A percentile compares a stretch with the other conserved stretches of the same genome.
Conservation (phyloP, 2,797 vertebrate species). For the Sebastes iracundus region DNA sequence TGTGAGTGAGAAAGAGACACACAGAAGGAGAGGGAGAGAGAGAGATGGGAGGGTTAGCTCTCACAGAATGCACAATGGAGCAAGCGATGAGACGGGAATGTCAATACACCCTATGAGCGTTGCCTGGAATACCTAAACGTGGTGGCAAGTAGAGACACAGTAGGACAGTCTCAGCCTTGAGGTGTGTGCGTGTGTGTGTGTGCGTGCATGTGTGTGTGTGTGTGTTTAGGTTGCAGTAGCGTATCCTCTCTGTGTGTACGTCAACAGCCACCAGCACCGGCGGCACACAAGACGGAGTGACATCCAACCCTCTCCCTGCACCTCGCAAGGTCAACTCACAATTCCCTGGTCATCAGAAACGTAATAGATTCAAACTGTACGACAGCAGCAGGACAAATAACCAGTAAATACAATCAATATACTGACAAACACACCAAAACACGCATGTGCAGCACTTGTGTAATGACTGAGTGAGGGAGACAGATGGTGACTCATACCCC, state of each 20-base stretch:
- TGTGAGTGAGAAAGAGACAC: conserved; percentile 17
- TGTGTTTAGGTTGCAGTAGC: conserved; percentile 3
- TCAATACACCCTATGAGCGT: conserved; percentile 73
- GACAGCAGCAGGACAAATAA: conserved; percentile 24
- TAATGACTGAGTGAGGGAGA: conserved; percentile 71
- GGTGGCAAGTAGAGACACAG: conserved; percentile 65
- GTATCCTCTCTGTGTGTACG: conserved; percentile 18
- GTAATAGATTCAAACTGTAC: conserved; percentile 36
- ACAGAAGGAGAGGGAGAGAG: conserved; percentile 10
- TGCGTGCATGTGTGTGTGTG: conserved; percentile 27
- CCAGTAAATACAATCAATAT: conserved; percentile 20
- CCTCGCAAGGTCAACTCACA: conserved; percentile 67
- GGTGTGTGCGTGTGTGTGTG: conserved; percentile 27
- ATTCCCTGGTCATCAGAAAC: conserved; percentile 43
- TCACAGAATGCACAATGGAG: conserved; percentile 79
- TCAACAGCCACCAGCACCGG: conserved; percentile 29
- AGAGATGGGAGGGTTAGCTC: conserved; percentile 39
- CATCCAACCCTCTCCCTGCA: conserved; percentile 21
- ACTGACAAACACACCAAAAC: conserved; percentile 20
- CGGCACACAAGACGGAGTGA: conserved; percentile 11
- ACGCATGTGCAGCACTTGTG: conserved; percentile 48
- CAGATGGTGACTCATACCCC: conserved; percentile 80
- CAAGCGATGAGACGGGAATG: conserved; percentile 79
- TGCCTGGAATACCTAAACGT: conserved; percentile 77
- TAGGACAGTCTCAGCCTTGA: conserved; percentile 65